These are phyloP conservation scores for human (Homo sapiens) DNA, from an alignment of 2,113 vertebrate genomes.

Conservation along the genomic window DNA sequence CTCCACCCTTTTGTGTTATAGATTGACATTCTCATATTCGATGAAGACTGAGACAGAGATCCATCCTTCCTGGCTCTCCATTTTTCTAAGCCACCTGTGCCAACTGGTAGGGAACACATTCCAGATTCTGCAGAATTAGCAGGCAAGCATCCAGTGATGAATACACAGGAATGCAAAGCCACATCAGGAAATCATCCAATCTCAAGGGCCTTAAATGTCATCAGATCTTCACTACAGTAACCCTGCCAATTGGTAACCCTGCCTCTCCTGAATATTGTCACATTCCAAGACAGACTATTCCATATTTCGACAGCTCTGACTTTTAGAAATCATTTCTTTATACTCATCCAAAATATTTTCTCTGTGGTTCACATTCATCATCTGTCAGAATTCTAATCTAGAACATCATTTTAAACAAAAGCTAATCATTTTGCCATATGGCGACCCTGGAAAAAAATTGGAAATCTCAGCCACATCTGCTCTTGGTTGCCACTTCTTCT, in stretches of 20 bases:
- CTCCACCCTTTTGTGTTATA: neutral
- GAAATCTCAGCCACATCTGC: neutral
- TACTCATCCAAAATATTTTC: constrained; percentile 53
- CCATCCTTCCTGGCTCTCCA: constrained; percentile 2
- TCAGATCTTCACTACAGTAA: neutral
- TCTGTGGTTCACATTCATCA: constrained; percentile 43
- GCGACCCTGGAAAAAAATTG: neutral
- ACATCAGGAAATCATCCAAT: constrained; percentile 36
- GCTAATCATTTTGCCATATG: constrained; percentile 44
- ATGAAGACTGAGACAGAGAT: constrained; percentile 28
- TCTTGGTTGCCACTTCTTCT: neutral
- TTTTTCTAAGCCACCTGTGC: constrained; percentile 26
- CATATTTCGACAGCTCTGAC: neutral
- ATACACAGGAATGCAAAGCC: neutral
- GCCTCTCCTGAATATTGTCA: neutral
- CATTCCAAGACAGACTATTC: neutral
- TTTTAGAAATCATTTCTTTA: constrained; percentile 29
- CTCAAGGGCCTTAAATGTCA: constrained; percentile 67
- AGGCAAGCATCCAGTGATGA: constrained; percentile 19
- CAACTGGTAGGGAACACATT: constrained; percentile 45
- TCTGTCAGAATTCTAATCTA: constrained; percentile 53
- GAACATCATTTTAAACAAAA: constrained; percentile 52
- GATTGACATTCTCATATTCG: neutral
- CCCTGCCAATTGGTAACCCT: neutral
- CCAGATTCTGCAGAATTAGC: constrained; percentile 42